A percentile compares a stretch with the other conserved stretches of the same genome.
These are phyloP conservation scores for Trachymyrmex cornetzi DNA, from an alignment of 1,140 invertebrate species.

Conservation along the genomic window DNA sequence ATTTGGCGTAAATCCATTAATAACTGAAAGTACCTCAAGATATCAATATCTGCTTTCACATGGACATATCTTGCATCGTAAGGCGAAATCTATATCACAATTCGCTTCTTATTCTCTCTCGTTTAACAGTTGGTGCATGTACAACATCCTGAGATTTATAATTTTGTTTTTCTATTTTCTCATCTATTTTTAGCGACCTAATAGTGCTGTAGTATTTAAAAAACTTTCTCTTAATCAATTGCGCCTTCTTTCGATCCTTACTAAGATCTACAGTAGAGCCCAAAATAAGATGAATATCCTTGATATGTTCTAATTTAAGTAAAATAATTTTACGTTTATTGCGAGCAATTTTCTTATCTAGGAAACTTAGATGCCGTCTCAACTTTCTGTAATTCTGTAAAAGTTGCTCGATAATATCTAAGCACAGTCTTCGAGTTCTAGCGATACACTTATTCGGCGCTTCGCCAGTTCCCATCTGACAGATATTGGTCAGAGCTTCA, in stretches of 20 bases:
- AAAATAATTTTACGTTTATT: constrained; percentile 78
- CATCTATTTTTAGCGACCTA: constrained; percentile 50
- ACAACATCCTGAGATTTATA: neutral
- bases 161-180: constrained; percentile 43
- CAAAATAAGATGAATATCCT: constrained; percentile 83
- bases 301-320: constrained; percentile 81
- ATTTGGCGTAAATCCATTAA: neutral
- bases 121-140: constrained; percentile 36
- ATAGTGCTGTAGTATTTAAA: constrained; percentile 75
- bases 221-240: constrained; percentile 76
- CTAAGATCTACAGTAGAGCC: constrained; percentile 78
- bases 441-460: constrained; percentile 80
- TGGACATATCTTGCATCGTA: constrained; percentile 37
- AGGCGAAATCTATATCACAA: constrained; percentile 79
- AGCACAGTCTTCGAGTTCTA: constrained; percentile 80
- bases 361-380: constrained; percentile 64
- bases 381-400: constrained; percentile 79
- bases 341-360: constrained; percentile 61
- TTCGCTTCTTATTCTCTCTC: constrained; percentile 74
- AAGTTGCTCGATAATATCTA: constrained; percentile 82
- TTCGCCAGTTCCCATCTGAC: constrained; percentile 79
- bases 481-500: constrained; percentile 84
- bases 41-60: constrained; percentile 12
- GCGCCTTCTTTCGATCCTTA: constrained; percentile 73
- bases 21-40: neutral